Base-by-base conservation (phyloP, 2,888 invertebrate genomes). In the Phanerotoma sp. region DNA sequence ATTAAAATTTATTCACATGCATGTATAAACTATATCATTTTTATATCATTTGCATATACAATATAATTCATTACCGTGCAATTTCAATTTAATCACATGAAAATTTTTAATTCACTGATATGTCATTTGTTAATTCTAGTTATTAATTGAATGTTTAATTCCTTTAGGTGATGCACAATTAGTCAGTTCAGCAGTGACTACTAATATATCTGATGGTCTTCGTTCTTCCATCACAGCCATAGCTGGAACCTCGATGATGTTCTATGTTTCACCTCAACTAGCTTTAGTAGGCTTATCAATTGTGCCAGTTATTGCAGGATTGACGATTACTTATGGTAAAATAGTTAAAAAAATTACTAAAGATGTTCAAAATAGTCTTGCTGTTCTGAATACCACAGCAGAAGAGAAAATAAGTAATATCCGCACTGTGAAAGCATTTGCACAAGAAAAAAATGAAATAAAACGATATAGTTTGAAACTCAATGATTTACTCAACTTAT, bases 231-330 rank as follows among this genome's bases (percentile, higher is more conserved):
- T 94, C 56, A 94, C 95, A 87, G 90, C 92, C 7, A 77, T 85
- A 21, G 91, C 91, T 38, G 95, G 96, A 1, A 87, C 93, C 32
- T 88, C 90, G 21, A 95, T 98, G 92, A 97, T 97, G 97, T 84
- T 96, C 65, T 96, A 93, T 77, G 91, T 95, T 74, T 97, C 96
- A 0, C 87, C 93, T 1, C 86, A 93, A 63, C 78, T 98, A 66
- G 91, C 97, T 4, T 70, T 91, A 44, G 86, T 96, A 44, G 93
- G 96, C 18, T 78, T 96, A 49, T 82, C 88, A 50, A 88, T 96
- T 21, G 95, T 98, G 16, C 96, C 97, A 1, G 93, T 95, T 0
- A 84, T 97, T 46, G 94, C 93, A 1, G 84, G 87, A 46, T 76
- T 93, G 64, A 94, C 93, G 16, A 86, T 92, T 5, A 70, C 89